phyloP scores from a whole-genome alignment of 1,140 invertebrate species.

The Patella vulgata region DNA sequence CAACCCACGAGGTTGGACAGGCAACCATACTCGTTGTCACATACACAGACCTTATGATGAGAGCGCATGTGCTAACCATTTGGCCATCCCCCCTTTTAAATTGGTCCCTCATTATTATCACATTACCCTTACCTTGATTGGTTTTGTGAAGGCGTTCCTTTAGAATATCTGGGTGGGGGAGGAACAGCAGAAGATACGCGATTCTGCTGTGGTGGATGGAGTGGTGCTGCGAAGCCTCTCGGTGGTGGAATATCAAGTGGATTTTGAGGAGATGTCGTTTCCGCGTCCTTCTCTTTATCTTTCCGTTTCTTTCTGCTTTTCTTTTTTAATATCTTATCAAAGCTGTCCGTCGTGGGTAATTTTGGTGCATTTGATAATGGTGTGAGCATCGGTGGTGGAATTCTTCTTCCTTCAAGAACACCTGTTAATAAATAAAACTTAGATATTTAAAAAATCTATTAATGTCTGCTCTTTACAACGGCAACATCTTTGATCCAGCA shows the following conservation, averaged over 20 bases:
- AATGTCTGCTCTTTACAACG: too few relatives aligned
- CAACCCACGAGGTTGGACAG: too few relatives aligned
- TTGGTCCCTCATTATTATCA: too few relatives aligned
- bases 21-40: too few relatives aligned
- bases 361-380: slow-evolving; percentile 57
- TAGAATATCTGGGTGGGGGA: slow-evolving; percentile 49
- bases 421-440: slow-evolving; percentile 30
- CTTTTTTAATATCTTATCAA: slow-evolving; percentile 22
- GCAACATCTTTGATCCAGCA: too few relatives aligned
- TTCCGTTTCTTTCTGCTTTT: too few relatives aligned
- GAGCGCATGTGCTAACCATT: too few relatives aligned
- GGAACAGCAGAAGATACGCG: slow-evolving; percentile 34
- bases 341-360: slow-evolving; percentile 36
- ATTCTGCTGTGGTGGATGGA: slow-evolving; percentile 50
- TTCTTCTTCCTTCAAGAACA: slow-evolving; percentile 50
- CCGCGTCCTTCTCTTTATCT: slow-evolving; percentile 18
- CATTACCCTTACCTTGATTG: slow-evolving; percentile 40
- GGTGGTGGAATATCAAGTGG: slow-evolving; percentile 48
- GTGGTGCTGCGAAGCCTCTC: slow-evolving; percentile 51
- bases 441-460: too few relatives aligned
- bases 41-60: too few relatives aligned
- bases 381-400: slow-evolving; percentile 49
- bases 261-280: slow-evolving; percentile 46
- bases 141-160: slow-evolving; percentile 46
- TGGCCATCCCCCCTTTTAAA: too few relatives aligned